phyloP scores from a whole-genome alignment of 2,113 vertebrate genomes.

The Nibea coibor region DNA sequence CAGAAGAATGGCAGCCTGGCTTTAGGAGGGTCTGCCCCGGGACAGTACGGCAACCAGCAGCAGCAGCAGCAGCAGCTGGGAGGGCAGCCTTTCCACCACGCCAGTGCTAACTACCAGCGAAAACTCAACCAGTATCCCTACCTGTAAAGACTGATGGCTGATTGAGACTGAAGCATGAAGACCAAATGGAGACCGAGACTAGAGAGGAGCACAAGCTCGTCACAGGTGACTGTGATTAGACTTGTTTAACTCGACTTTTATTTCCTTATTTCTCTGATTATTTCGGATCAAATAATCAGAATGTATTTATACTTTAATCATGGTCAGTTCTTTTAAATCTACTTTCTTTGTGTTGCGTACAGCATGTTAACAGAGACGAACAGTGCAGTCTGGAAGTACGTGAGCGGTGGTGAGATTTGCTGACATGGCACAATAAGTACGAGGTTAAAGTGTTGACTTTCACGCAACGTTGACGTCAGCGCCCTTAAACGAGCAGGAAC shows the following conservation, averaged over 20 bases:
- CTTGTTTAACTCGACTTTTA: conserved; percentile 34
- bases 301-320: conserved; percentile 50
- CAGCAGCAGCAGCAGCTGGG: conserved; percentile 79
- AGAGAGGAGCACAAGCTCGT: conserved; percentile 63
- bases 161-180: conserved; percentile 5
- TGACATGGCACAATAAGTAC: neutral
- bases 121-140: conserved; percentile 96
- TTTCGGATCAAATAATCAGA: neutral
- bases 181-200: conserved; percentile 60
- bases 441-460: neutral
- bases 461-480: neutral
- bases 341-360: conserved; percentile 12
- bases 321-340: neutral
- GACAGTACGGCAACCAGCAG: conserved; percentile 90
- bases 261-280: conserved; percentile 5
- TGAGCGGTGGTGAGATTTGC: neutral
- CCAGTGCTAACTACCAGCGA: conserved; percentile 90
- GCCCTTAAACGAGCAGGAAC: neutral
- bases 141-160: conserved; percentile 80
- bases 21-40: conserved; percentile 84
- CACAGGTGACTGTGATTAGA: conserved; percentile 27
- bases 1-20: conserved; percentile 88
- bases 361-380: neutral
- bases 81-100: conserved; percentile 82
- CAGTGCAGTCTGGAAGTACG: neutral